Percentiles rank a stretch among this genome's conserved stretches.
phyloP scores from a whole-genome alignment of 2,888 invertebrate species.

The Elegia similella region DNA sequence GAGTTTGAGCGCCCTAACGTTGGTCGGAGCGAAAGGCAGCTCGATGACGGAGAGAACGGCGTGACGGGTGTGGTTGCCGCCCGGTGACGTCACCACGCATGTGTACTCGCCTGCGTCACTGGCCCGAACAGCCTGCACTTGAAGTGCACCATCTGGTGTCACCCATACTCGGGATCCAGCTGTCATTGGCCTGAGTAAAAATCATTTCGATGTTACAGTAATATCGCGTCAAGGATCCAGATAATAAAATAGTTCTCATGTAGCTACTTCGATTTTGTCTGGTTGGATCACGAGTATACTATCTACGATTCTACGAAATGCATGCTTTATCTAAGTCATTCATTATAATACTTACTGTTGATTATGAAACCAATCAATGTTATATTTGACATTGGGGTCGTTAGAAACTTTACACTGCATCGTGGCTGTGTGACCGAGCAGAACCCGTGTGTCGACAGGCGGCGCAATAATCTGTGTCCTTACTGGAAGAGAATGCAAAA shows the following conservation, averaged over 20 bases:
- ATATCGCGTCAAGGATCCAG: too few relatives aligned
- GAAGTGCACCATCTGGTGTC: constrained; percentile 91
- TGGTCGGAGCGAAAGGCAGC: constrained; percentile 95
- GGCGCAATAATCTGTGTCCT: constrained; percentile 96
- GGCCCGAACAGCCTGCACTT: constrained; percentile 93
- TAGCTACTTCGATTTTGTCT: too few relatives aligned
- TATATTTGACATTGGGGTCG: constrained; percentile 93
- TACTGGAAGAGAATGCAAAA: constrained; percentile 78
- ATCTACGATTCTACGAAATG: neutral
- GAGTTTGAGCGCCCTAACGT: constrained; percentile 88
- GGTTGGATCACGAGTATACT: too few relatives aligned
- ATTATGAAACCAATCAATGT: constrained; percentile 94
- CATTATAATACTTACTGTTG: constrained; percentile 84
- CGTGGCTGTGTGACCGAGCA: constrained; percentile 95
- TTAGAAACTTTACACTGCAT: constrained; percentile 97
- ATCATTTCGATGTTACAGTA: neutral
- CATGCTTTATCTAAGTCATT: constrained; percentile 4
- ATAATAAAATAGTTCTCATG: too few relatives aligned
- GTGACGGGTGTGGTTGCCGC: constrained; percentile 95
- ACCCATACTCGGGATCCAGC: constrained; percentile 87
- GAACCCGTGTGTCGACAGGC: constrained; percentile 94
- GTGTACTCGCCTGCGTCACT: constrained; percentile 97
- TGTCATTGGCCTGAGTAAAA: constrained; percentile 63
- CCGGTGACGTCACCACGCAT: constrained; percentile 93
- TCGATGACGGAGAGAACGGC: constrained; percentile 93